Percentiles rank a stretch among this genome's conserved stretches.
Conservation (phyloP, 2,888 invertebrate genomes). For the Ormyrus rosae region DNA sequence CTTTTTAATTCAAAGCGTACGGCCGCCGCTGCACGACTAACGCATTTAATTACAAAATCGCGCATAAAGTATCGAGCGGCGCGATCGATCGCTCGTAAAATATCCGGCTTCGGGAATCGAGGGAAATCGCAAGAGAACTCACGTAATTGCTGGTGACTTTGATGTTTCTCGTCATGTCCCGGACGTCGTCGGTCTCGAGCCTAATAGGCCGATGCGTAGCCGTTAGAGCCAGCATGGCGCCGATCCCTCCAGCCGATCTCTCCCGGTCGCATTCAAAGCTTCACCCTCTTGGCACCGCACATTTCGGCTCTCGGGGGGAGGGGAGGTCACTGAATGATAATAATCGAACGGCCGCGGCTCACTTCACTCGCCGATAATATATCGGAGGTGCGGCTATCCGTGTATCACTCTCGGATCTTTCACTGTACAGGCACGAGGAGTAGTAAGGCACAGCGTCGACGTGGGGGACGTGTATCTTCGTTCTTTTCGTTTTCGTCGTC, state of each 20-base stretch:
- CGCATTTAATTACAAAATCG: conserved; percentile 6
- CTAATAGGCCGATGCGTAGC: conserved; percentile 70
- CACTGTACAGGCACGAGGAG: neutral
- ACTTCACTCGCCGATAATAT: no score
- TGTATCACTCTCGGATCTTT: neutral
- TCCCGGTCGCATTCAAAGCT: conserved; percentile 35
- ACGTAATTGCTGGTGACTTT: conserved; percentile 73
- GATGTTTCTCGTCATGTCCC: conserved; percentile 74
- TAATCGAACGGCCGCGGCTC: no score
- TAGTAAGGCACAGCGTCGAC: neutral
- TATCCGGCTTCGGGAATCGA: no score
- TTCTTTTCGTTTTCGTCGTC: neutral
- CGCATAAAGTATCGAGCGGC: no score
- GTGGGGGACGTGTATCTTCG: no score
- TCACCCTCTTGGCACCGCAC: conserved; percentile 2
- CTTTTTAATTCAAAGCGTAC: neutral
- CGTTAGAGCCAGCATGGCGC: conserved; percentile 70
- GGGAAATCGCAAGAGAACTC: conserved; percentile 61
- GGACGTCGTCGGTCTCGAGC: conserved; percentile 72
- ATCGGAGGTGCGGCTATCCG: no score
- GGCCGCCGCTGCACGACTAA: neutral
- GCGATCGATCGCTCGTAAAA: no score
- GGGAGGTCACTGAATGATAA: no score
- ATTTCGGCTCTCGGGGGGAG: neutral
- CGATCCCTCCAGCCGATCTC: conserved; percentile 56